Evolutionary conservation across 2,113 vertebrate genomes (phyloP).

Genomic region (Cephalophus harveyi): DNA sequence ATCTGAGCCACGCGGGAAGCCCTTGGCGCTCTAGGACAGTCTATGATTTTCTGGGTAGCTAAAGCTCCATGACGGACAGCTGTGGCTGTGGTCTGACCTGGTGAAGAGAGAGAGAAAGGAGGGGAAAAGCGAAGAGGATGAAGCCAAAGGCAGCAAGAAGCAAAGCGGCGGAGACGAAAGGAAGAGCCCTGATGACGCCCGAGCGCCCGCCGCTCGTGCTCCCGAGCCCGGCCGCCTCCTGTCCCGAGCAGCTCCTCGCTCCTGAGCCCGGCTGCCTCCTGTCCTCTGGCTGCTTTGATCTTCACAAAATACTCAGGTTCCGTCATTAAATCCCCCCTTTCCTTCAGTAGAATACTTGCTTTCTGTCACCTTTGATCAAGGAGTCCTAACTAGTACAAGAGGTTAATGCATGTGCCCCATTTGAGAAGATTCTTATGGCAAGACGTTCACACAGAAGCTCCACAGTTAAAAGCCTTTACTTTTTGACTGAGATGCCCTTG

Average conservation of each 20-base stretch:
- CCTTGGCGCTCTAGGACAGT: background rate
- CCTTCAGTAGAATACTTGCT: background rate
- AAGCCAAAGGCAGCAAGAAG: background rate
- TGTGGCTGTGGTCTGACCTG: background rate
- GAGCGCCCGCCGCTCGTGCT: background rate
- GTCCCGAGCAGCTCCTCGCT: no score
- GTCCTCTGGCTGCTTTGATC: background rate
- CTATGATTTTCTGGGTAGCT: background rate
- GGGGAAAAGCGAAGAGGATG: background rate
- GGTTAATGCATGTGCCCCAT: conserved; percentile 56
- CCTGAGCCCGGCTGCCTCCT: background rate
- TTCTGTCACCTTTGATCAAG: conserved; percentile 48
- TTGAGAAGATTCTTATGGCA: conserved; percentile 44
- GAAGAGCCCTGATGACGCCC: background rate
- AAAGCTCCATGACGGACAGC: background rate
- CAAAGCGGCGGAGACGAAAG: background rate
- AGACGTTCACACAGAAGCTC: conserved; percentile 31
- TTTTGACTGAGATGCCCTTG: conserved; percentile 50
- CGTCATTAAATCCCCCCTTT: background rate
- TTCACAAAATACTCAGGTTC: background rate
- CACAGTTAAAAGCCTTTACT: conserved; percentile 63
- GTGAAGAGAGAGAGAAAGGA: background rate
- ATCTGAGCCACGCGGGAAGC: background rate
- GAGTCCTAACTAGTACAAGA: conserved; percentile 46
- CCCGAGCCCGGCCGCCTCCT: background rate